Conservation (phyloP, 2,797 vertebrate genomes). For the Dipus sagitta region DNA sequence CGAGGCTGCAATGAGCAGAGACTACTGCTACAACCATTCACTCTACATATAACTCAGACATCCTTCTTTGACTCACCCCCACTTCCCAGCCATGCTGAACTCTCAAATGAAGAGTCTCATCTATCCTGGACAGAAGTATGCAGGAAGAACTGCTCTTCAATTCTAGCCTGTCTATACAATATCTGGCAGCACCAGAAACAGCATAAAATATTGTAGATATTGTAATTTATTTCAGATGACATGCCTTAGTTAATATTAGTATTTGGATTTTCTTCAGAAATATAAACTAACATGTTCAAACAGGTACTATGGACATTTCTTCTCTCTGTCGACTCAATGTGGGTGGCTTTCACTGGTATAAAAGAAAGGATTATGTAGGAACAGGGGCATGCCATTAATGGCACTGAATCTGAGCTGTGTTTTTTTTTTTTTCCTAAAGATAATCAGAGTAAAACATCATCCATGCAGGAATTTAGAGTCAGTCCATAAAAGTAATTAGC, state of each 20-base stretch:
- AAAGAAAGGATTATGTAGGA: neutral
- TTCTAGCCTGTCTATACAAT: neutral
- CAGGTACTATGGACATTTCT: neutral
- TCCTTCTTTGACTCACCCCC: neutral
- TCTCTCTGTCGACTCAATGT: neutral
- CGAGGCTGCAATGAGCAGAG: neutral
- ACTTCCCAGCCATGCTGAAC: neutral
- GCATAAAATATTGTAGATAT: neutral
- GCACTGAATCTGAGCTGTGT: neutral
- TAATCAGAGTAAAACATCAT: slow-evolving; percentile 17
- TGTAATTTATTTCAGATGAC: slow-evolving; percentile 23
- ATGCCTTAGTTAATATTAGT: neutral
- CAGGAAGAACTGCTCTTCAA: slow-evolving; percentile 1
- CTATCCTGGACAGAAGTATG: neutral
- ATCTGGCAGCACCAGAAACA: slow-evolving; percentile 2
- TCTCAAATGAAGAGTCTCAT: slow-evolving; percentile 3
- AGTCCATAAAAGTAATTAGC: neutral
- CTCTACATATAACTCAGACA: neutral
- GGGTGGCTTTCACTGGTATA: neutral
- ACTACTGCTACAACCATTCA: neutral
- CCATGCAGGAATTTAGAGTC: neutral
- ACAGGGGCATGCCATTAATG: neutral
- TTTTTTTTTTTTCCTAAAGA: neutral
- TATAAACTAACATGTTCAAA: neutral
- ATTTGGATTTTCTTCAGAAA: slow-evolving; percentile 60